Conservation (phyloP, 2,797 vertebrate species). For the Coilia nasus region DNA sequence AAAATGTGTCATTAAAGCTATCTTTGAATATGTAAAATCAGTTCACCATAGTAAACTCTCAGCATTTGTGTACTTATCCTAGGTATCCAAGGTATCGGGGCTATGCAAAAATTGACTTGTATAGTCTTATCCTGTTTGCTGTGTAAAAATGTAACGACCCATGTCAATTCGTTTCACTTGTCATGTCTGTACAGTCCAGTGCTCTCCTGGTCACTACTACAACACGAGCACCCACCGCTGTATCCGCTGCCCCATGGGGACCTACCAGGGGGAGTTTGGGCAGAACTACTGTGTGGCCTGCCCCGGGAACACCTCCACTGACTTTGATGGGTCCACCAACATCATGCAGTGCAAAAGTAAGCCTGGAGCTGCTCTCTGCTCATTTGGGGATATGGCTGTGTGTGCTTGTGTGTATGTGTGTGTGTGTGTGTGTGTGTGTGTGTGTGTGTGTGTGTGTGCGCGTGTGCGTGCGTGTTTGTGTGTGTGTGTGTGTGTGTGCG, state of each 20-base stretch:
- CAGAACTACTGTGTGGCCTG: constrained; percentile 92
- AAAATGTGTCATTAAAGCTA: too few relatives aligned
- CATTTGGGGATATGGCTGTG: not conserved
- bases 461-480: constrained; percentile 14
- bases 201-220: constrained; percentile 96
- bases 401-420: constrained; percentile 20
- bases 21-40: too few relatives aligned
- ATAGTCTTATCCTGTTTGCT: too few relatives aligned
- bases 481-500: too few relatives aligned
- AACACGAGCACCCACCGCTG: constrained; percentile 95
- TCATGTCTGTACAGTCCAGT: constrained; percentile 82
- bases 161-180: not conserved
- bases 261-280: constrained; percentile 92
- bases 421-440: too few relatives aligned
- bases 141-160: too few relatives aligned
- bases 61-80: too few relatives aligned
- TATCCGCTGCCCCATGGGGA: constrained; percentile 86
- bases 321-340: constrained; percentile 96
- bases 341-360: constrained; percentile 98
- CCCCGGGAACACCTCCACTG: constrained; percentile 94
- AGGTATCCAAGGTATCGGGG: too few relatives aligned
- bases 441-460: not conserved
- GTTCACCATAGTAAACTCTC: too few relatives aligned
- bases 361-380: constrained; percentile 24
- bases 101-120: too few relatives aligned